Base-by-base conservation (phyloP, 2,113 vertebrate genomes). In the Eupsittula cactorum region DNA sequence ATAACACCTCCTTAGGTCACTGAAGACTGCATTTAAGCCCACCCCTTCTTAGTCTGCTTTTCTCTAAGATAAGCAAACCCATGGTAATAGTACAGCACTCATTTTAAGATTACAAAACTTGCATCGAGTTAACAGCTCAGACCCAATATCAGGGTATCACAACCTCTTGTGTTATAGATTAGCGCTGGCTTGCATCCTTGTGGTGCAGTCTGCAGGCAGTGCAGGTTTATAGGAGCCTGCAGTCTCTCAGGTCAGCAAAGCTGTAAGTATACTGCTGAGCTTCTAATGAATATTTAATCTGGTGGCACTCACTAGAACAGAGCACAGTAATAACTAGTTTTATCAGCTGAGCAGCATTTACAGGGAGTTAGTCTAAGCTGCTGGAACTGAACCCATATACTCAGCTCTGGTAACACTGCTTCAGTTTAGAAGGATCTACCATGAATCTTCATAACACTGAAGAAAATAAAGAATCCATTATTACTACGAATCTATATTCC, bases 381-480 rank as follows among this genome's bases (percentile, higher is more conserved):
- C 82, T 95, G 93, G 94, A 95, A 90, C 88, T 85, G 88, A 94
- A 82, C 75, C 91, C 91, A 88, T 88, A 55, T 44, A 73, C 47
- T 77, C 19, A 8, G 24, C 67, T 82, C 42, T 7, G 6, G 50
- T 23, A 76, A 82, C 13, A 31, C 4, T 13, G 46, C 78, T 49
- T 81, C 82, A 46, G 16, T 73, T 92, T 80, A 35, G 86, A 95
- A 93, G 35, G 47, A 37, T 80, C 67, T 69, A 31, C 57, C 12
- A 8, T 21, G 71, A 92, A 39, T 83, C 75, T 80, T 86, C 14
- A 1, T 42, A 64, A 44, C 7, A 33, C 39, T 1, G 0, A 25
- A 88, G 35, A 69, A 81, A 73, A 82, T 59, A 75, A 88, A 82
- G 57, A 29, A 25, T 76, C 16, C 29, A 18, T 73, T 76, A 15